These are phyloP conservation scores for Bos indicus DNA, from an alignment of 2,113 vertebrate species.

Conservation along the genomic window DNA sequence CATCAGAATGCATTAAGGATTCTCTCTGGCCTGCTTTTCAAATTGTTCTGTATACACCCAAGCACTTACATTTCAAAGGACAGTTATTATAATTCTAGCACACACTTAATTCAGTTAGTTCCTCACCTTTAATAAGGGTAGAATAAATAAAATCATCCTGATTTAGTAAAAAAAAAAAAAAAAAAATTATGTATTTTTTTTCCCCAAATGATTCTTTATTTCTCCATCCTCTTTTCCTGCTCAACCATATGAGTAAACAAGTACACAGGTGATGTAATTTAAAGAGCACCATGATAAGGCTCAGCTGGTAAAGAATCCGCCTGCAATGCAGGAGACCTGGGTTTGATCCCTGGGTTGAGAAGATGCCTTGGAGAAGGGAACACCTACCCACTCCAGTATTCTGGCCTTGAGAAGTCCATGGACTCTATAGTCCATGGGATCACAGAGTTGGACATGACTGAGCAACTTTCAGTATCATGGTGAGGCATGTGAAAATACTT, in stretches of 20 bases:
- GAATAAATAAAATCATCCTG: constrained; percentile 15
- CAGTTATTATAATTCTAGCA: constrained; percentile 43
- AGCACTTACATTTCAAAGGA: constrained; percentile 48
- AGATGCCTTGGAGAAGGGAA: too few species aligned
- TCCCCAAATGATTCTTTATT: neutral
- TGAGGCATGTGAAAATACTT: neutral
- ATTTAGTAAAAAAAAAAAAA: neutral
- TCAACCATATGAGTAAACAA: neutral
- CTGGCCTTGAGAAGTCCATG: neutral
- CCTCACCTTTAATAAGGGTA: constrained; percentile 21
- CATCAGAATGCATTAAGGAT: constrained; percentile 3
- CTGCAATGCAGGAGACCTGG: too few species aligned
- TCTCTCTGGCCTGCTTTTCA: neutral
- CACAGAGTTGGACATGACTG: rapidly evolving
- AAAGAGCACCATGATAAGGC: neutral
- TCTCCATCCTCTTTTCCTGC: neutral
- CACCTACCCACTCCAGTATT: neutral
- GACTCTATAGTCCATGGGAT: neutral
- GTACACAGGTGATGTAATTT: neutral
- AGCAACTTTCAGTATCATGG: neutral
- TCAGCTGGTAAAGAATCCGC: too few species aligned
- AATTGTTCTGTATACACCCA: neutral
- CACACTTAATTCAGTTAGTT: constrained; percentile 54
- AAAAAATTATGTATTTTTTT: neutral
- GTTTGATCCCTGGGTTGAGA: too few species aligned